A percentile compares a stretch with the other conserved stretches of the same genome.
Evolutionary conservation across 2,797 vertebrate genomes (phyloP).

Genomic region (Intellagama lesueurii): DNA sequence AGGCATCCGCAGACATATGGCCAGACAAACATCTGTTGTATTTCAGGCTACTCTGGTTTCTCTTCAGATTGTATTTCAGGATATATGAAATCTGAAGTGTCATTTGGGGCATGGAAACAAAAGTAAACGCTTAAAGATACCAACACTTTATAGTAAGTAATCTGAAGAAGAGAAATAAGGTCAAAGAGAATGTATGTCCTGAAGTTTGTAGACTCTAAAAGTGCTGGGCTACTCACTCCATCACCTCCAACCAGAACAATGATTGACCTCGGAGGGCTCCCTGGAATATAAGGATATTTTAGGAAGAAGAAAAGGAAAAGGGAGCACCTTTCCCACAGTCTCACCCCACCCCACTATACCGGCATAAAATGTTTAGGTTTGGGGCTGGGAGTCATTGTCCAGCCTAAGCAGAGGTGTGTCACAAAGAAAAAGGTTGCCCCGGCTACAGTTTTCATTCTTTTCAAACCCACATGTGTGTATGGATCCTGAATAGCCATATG

Average conservation of each 20-base stretch:
- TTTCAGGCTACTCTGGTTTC: too few relatives aligned
- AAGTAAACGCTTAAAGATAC: not conserved
- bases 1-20: not conserved
- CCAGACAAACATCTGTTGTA: not conserved
- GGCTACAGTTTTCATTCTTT: not conserved
- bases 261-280: not conserved
- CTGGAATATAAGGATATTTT: not conserved
- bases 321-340: not conserved
- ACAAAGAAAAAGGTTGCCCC: not conserved
- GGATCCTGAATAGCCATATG: not conserved
- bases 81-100: not conserved
- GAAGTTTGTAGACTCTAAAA: not conserved
- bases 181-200: not conserved
- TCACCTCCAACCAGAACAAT: not conserved
- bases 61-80: not conserved
- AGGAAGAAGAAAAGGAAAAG: not conserved
- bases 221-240: not conserved
- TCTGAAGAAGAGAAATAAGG: not conserved
- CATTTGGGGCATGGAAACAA: not conserved
- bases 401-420: not conserved
- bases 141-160: not conserved
- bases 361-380: not conserved
- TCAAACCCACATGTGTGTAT: not conserved
- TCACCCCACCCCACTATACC: not conserved
- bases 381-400: not conserved